Evolutionary conservation across 2,888 invertebrate genomes (phyloP), one percentile per base, ranked within the genome.

Genomic region (Sinohyriopsis cumingii): DNA sequence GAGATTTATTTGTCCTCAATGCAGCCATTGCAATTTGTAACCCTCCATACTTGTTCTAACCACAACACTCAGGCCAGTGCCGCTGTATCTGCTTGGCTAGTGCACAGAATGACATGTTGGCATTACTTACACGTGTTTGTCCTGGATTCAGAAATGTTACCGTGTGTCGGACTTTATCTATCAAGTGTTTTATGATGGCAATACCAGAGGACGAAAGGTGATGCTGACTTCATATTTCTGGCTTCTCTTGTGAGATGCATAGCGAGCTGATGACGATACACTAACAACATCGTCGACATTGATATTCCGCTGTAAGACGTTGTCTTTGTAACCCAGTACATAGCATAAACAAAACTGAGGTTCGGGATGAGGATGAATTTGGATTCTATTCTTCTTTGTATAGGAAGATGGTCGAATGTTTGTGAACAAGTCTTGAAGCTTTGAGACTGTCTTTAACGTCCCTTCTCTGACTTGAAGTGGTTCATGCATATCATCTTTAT

Each of bases 71-170:
- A 28, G 78, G 81, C 82, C 72, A 81, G 15, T 72, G 56, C 78
- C 82, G 83, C 69, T 84, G 82, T 0, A 82, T 68, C 57, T 78
- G 72, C 59, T 82, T 83, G 19, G 76, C 78, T 25, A 82, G 20
- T 53, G 83, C 78, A 75, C 72, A 86, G 1, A 85, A n/a, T 59
- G 81, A 80, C 69, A 81, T 77, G 72, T 86, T 84, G 24, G 67
- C 53, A 55, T 76, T 68, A 20, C 82, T 71, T 19, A 81, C 81
- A 25, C 77, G 73, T 22, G 65, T 66, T 64, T 85, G 82, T 20
- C 75, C 74, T 15, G 79, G 76, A 70, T 84, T 84, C 19, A 84
- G 69, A 67, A 54, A 67, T 54, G 28, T 24, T 24, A 62, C 60
- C 18, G 65, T 63, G 5, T 68, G 59, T 22, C 24, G 60, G 19